Conservation (phyloP, 2,888 invertebrate genomes). For the Caenorhabditis imperialis region DNA sequence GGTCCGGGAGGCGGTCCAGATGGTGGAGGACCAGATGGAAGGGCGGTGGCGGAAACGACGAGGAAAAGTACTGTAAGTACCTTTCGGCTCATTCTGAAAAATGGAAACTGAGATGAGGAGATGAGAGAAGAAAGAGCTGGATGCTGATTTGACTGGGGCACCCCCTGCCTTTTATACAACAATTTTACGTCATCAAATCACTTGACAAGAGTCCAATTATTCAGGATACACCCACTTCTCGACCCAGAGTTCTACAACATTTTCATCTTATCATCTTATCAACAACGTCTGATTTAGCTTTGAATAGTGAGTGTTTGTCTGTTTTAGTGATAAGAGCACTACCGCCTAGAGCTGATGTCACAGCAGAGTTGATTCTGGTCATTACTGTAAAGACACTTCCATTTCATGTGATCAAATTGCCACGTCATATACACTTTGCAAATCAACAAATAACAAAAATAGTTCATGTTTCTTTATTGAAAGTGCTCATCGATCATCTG, state of each 20-base stretch:
- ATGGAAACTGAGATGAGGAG: background rate
- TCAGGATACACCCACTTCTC: conserved; percentile 24
- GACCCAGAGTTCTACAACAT: conserved; percentile 50
- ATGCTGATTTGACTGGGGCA: background rate
- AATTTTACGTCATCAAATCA: conserved; percentile 13
- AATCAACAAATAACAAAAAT: conserved; percentile 1
- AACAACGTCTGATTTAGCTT: conserved; percentile 6
- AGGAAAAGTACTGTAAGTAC: conserved; percentile 25
- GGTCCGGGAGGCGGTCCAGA: conserved; percentile 2
- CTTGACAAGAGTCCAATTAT: conserved; percentile 28
- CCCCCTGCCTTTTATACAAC: conserved; percentile 11
- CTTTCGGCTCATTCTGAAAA: conserved; percentile 40
- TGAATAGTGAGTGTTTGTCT: conserved; percentile 24
- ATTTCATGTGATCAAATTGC: conserved; percentile 24
- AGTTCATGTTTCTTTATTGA: conserved; percentile 1
- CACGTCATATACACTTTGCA: too few species aligned
- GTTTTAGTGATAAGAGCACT: conserved; percentile 23
- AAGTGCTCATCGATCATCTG: conserved; percentile 14
- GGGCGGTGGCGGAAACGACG: conserved; percentile 10
- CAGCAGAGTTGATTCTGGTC: conserved; percentile 3
- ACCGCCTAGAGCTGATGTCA: conserved; percentile 33
- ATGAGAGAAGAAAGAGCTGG: background rate
- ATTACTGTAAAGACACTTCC: conserved; percentile 1
- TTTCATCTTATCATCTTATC: conserved; percentile 28
- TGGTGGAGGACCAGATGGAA: conserved; percentile 22